Base-by-base conservation (phyloP, 2,113 vertebrate genomes). In the Elgaria multicarinata region DNA sequence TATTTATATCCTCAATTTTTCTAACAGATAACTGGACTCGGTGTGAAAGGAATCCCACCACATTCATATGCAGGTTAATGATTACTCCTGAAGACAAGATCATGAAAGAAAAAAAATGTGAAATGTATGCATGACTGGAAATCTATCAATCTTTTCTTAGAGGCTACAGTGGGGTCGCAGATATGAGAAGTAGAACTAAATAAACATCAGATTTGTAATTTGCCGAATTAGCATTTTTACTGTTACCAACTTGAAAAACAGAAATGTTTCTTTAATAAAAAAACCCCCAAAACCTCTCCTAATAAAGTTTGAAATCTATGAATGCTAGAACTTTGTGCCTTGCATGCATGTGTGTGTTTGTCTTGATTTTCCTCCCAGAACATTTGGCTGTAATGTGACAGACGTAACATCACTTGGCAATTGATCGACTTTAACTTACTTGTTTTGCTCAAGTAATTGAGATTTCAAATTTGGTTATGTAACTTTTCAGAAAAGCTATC, bases 1-100 rank as follows among this genome's bases (percentile, higher is more conserved):
- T 77, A 26, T 69, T 78, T 67, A 42, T 87, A 24, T 86, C 90
- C 42, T 31, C 31, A 67, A 33, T 89, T 89, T 93, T 96, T n/a
- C 93, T 86, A 78, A 93, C 93, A 98, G 98, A 96, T 98, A 93
- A 97, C 98, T 91, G 98, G 98, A 82, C 96, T 98, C 24, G 98
- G 97, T 2, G 98, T 97, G 77, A 98, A 98, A 96, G 98, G 98
- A 96, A 87, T 98, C 78, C 96, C 98, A 66, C 95, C 98, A 0
- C 92, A 95, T 89, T 92, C 96, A 6, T 98, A 97, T 92, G 94
- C 95, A 67, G 98, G 98, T 87, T 98, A 90, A 97, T 71, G 36
- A 2, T 1, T n/a, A 12, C 0, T 64, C 76, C 83, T 74, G 33
- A 87, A 92, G n/a, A 44, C 0, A 74, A 71, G 53, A 91, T 28